These are phyloP conservation scores for Acanthochromis polyacanthus DNA, from an alignment of 2,113 vertebrate species.

Conservation along the genomic window DNA sequence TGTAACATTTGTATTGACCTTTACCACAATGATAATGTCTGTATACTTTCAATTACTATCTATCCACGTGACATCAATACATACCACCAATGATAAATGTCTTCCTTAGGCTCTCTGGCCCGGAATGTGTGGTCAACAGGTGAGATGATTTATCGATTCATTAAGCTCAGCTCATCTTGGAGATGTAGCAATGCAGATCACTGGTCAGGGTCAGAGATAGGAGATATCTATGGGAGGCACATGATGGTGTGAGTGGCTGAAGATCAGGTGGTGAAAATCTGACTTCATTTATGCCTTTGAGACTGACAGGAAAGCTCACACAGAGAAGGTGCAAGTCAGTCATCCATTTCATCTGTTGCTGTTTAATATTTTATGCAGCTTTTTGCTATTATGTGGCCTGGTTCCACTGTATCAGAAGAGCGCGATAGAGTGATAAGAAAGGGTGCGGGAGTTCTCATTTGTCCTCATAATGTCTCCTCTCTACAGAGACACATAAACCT, in stretches of 20 bases:
- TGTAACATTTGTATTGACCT: background rate
- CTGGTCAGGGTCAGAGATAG: background rate
- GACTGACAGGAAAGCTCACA: constrained; percentile 8
- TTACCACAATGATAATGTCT: background rate
- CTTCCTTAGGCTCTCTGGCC: background rate
- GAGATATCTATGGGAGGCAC: background rate
- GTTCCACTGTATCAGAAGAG: constrained; percentile 13
- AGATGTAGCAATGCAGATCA: background rate
- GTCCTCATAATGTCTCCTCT: background rate
- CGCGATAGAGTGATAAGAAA: background rate
- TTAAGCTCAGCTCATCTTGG: background rate
- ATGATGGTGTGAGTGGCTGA: background rate
- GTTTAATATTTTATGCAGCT: constrained; percentile 40
- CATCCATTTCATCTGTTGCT: background rate
- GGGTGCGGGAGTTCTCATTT: background rate
- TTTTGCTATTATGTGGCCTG: background rate
- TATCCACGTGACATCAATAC: background rate
- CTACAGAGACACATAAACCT: too few relatives aligned
- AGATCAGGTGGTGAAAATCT: background rate
- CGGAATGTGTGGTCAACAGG: background rate
- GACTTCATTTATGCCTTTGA: constrained; percentile 12
- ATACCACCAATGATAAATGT: background rate
- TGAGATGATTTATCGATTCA: constrained; percentile 28
- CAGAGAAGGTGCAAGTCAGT: background rate
- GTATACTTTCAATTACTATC: background rate